A percentile compares a stretch with the other conserved stretches of the same genome.
Evolutionary conservation across 2,797 vertebrate species (phyloP).

Genomic region (Geotrypetes seraphini): DNA sequence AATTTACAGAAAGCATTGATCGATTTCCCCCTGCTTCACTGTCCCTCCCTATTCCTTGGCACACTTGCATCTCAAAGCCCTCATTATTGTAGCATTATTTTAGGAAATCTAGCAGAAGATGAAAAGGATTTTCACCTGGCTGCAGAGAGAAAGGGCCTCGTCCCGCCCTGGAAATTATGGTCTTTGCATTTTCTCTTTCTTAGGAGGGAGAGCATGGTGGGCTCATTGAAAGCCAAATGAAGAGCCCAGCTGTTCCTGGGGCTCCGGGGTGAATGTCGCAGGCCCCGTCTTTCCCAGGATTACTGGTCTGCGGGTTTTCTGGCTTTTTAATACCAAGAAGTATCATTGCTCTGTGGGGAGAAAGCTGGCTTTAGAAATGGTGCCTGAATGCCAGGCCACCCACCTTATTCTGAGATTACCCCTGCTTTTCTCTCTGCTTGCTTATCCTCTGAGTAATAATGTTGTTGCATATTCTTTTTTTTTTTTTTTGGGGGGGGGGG

Average conservation of each 20-base stretch:
- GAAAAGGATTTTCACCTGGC: constrained; percentile 68
- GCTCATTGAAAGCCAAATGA: no score
- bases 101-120: constrained; percentile 60
- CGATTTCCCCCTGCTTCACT: constrained; percentile 68
- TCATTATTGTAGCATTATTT: constrained; percentile 67
- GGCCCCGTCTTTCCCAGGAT: constrained; percentile 31
- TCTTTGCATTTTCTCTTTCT: no score
- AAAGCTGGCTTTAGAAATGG: constrained; percentile 10
- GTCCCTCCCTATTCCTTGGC: constrained; percentile 60
- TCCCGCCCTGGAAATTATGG: no score
- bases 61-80: no score
- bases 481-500: background rate
- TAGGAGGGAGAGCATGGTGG: no score
- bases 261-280: no score
- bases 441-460: background rate
- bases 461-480: no score
- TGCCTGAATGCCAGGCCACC: constrained; percentile 32
- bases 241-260: no score
- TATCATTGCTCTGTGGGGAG: constrained; percentile 8
- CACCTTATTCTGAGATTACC: background rate
- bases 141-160: no score
- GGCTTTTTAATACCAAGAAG: no score
- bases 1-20: constrained; percentile 76
- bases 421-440: no score
- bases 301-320: background rate